Evolutionary conservation across 2,888 invertebrate species (phyloP).

Genomic region (Ectemnius lituratus): DNA sequence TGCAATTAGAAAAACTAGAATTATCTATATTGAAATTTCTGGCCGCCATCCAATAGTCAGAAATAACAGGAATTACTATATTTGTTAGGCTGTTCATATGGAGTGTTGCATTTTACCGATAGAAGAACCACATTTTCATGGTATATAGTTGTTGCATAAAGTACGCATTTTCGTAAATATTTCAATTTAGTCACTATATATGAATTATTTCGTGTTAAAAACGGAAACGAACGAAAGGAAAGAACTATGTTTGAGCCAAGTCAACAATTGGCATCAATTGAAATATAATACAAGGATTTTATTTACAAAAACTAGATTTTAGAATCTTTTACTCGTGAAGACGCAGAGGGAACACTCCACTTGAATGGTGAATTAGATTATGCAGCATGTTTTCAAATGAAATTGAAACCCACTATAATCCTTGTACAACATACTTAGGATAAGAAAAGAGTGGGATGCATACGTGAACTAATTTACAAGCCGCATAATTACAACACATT

Average conservation of each 20-base stretch:
- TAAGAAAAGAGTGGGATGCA: constrained; percentile 58
- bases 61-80: constrained; percentile 29
- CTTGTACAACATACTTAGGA: constrained; percentile 60
- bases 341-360: constrained; percentile 35
- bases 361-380: constrained; percentile 55
- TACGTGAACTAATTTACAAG: constrained; percentile 35
- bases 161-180: no score
- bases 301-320: constrained; percentile 16
- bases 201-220: no score
- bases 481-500: no score
- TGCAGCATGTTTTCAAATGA: constrained; percentile 30
- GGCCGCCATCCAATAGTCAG: constrained; percentile 31
- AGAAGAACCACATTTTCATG: no score
- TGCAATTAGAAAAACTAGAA: constrained; percentile 15
- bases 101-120: constrained; percentile 18
- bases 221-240: no score
- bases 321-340: no score
- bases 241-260: no score
- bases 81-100: constrained; percentile 46
- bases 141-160: no score
- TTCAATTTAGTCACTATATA: no score
- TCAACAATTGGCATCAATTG: no score
- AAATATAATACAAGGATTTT: not conserved
- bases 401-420: constrained; percentile 57
- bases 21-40: constrained; percentile 26